These are phyloP conservation scores for Chloroceryle inda DNA, from an alignment of 2,797 vertebrate genomes.

Conservation along the genomic window DNA sequence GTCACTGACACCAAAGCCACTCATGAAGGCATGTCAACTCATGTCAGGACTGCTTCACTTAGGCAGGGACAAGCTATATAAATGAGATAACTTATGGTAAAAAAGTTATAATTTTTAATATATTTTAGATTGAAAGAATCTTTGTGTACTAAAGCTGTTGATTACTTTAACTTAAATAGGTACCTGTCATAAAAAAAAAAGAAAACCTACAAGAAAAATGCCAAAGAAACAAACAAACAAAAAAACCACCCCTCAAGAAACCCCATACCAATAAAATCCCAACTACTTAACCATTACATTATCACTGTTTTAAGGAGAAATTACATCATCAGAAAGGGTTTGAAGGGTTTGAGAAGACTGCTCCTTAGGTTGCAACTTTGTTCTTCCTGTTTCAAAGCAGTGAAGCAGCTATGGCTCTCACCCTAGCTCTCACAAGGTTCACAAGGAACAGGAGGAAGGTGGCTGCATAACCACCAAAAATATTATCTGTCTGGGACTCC, in stretches of 20 bases:
- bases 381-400: not conserved
- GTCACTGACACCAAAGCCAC: not conserved
- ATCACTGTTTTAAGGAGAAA: not conserved
- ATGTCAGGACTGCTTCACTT: not conserved
- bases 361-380: not conserved
- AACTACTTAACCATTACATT: not conserved
- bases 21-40: not conserved
- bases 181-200: not conserved
- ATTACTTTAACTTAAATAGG: not conserved
- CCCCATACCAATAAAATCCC: no score
- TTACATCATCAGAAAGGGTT: constrained; percentile 6
- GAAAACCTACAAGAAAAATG: no score
- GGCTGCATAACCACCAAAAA: constrained; percentile 37
- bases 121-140: not conserved
- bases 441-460: constrained; percentile 23
- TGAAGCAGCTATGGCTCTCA: not conserved
- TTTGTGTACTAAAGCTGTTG: not conserved
- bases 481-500: constrained; percentile 67
- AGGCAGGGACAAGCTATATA: not conserved
- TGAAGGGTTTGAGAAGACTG: not conserved
- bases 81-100: not conserved
- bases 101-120: not conserved
- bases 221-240: no score
- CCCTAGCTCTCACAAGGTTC: not conserved
- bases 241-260: no score